These are phyloP conservation scores for Euspilapteryx auroguttella DNA, from an alignment of 2,888 invertebrate species.

Conservation along the genomic window DNA sequence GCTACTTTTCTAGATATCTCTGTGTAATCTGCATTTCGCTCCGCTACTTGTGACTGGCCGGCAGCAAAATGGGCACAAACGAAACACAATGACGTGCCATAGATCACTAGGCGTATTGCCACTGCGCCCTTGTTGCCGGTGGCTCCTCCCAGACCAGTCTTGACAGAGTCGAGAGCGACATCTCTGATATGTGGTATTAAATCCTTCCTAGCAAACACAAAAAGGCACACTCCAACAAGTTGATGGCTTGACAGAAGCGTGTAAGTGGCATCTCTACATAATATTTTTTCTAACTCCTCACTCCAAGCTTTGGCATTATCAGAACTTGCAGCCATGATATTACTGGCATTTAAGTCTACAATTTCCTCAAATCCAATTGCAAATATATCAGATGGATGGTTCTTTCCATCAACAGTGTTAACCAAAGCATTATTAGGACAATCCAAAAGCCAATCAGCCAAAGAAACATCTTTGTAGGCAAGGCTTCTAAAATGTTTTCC, in stretches of 20 bases:
- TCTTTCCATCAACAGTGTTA: conserved; percentile 43
- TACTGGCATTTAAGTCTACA: conserved; percentile 97
- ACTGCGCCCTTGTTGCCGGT: conserved; percentile 97
- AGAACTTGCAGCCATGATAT: conserved; percentile 91
- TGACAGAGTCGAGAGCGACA: conserved; percentile 93
- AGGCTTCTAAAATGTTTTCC: conserved; percentile 98
- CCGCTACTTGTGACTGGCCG: conserved; percentile 93
- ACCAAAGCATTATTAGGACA: conserved; percentile 64
- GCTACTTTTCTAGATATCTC: conserved; percentile 91
- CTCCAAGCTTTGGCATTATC: conserved; percentile 96
- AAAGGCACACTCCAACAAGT: conserved; percentile 95
- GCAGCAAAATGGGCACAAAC: conserved; percentile 99
- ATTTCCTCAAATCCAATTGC: conserved; percentile 99
- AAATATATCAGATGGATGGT: conserved; percentile 86
- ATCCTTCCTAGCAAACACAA: conserved; percentile 89
- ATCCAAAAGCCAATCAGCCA: conserved; percentile 90
- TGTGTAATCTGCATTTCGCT: conserved; percentile 94
- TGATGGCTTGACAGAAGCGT: conserved; percentile 92
- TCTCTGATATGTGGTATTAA: conserved; percentile 88
- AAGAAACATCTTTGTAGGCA: conserved; percentile 85
- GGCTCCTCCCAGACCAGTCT: conserved; percentile 98
- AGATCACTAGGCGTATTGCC: conserved; percentile 87
- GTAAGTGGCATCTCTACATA: conserved; percentile 86
- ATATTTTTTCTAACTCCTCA: conserved; percentile 88
- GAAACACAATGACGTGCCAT: conserved; percentile 95